A percentile compares a stretch with the other conserved stretches of the same genome.
Conservation (phyloP, 2,888 invertebrate genomes). For the Eustalomyia histrio region DNA sequence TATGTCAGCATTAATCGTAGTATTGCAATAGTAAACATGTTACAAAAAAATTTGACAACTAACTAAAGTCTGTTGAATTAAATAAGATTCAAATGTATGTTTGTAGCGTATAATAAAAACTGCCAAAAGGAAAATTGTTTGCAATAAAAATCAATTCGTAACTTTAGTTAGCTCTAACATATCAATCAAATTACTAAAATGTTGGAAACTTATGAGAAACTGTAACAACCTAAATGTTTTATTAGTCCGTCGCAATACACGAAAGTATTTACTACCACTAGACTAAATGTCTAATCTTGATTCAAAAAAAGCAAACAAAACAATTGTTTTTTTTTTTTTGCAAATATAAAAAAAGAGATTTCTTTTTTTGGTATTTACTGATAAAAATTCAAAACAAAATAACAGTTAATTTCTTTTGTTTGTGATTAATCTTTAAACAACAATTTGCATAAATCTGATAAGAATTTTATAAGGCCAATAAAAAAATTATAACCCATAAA, state of each 20-base stretch:
- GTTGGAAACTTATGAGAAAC: background rate
- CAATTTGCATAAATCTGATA: slow-evolving; percentile 40
- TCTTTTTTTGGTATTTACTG: background rate
- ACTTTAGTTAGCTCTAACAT: too few relatives aligned
- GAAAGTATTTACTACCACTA: too few relatives aligned
- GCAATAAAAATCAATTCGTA: too few relatives aligned
- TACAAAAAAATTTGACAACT: too few relatives aligned
- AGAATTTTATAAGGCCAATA: slow-evolving; percentile 25
- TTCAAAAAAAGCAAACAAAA: background rate
- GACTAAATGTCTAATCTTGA: slow-evolving; percentile 1
- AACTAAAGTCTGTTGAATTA: too few relatives aligned
- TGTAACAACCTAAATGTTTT: background rate
- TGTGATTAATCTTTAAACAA: background rate
- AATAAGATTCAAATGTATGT: too few relatives aligned
- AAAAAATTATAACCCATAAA: slow-evolving; percentile 2
- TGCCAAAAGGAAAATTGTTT: too few relatives aligned
- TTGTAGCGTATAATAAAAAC: too few relatives aligned
- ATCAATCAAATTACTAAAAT: too few relatives aligned
- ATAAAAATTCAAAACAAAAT: background rate
- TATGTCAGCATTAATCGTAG: background rate
- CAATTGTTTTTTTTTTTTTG: background rate
- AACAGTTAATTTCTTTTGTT: slow-evolving; percentile 1
- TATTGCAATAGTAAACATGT: background rate
- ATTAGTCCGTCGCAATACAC: background rate
- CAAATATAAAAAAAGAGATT: background rate